Evolutionary conservation across 1,140 invertebrate species (phyloP).

Genomic region (Batillaria attramentaria): DNA sequence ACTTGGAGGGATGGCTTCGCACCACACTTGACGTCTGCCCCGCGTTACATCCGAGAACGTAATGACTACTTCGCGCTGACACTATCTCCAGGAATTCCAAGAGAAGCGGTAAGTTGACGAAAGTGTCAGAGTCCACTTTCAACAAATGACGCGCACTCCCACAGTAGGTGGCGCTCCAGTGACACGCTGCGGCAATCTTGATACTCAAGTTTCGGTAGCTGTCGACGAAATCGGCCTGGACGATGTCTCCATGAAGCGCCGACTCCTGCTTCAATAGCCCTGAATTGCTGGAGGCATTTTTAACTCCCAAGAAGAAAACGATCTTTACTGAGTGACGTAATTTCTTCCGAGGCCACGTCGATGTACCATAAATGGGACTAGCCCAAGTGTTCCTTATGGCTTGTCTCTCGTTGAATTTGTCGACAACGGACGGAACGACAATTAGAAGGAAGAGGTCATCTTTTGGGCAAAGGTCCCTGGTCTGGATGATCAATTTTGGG

Average conservation of each 20-base stretch:
- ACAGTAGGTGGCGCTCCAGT: conserved; percentile 7
- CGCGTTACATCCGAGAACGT: not conserved
- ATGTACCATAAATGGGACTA: conserved; percentile 28
- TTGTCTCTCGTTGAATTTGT: conserved; percentile 42
- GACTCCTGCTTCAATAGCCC: conserved; percentile 45
- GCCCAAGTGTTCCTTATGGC: conserved; percentile 63
- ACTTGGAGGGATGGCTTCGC: not conserved
- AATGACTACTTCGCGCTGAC: no score
- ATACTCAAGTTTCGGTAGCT: conserved; percentile 44
- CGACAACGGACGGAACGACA: conserved; percentile 52
- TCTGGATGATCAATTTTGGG: not conserved
- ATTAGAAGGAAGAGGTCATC: conserved; percentile 39
- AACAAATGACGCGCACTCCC: not conserved
- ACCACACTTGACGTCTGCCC: not conserved
- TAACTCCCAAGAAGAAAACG: conserved; percentile 32
- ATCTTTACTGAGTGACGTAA: conserved; percentile 30
- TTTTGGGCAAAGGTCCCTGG: conserved; percentile 11
- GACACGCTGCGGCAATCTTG: not conserved
- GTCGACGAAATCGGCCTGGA: conserved; percentile 60
- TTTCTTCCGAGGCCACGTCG: not conserved
- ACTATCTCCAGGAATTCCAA: not conserved
- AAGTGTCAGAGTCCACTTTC: conserved; percentile 27
- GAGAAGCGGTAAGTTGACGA: conserved; percentile 13
- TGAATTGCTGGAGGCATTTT: not conserved
- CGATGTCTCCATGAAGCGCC: conserved; percentile 48